These are phyloP conservation scores for Catagonus wagneri DNA, from an alignment of 2,113 vertebrate species.

Conservation along the genomic window DNA sequence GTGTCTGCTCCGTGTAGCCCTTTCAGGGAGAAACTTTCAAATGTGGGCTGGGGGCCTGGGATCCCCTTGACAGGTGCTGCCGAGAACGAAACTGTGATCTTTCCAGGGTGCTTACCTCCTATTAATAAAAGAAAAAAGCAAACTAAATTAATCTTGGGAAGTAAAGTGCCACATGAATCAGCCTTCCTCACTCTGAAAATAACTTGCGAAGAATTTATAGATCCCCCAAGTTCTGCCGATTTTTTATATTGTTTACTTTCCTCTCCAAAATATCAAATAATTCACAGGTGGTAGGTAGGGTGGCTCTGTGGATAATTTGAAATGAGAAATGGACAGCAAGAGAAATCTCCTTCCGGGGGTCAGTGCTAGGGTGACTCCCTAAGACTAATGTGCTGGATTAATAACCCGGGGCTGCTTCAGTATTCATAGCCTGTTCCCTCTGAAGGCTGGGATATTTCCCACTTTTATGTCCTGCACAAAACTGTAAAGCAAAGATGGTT, in stretches of 20 bases:
- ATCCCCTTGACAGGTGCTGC: conserved; percentile 72
- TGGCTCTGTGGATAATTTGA: conserved; percentile 73
- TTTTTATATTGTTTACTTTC: conserved; percentile 84
- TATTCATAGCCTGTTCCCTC: conserved; percentile 68
- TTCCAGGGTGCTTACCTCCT: conserved; percentile 75
- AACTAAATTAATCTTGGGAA: conserved; percentile 78
- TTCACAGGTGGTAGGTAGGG: conserved; percentile 77
- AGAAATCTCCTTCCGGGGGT: conserved; percentile 69
- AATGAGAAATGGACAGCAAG: conserved; percentile 74
- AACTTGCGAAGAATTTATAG: conserved; percentile 80
- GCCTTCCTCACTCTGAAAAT: conserved; percentile 78
- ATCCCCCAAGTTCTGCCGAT: conserved; percentile 82
- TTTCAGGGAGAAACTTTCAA: conserved; percentile 57
- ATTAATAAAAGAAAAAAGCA: conserved; percentile 75
- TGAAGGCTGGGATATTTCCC: conserved; percentile 71
- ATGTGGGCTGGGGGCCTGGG: conserved; percentile 50
- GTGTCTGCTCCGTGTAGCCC: not conserved
- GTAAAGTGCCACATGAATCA: conserved; percentile 78
- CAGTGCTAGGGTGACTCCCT: conserved; percentile 61
- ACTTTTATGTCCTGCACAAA: conserved; percentile 68
- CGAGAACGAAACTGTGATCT: conserved; percentile 64
- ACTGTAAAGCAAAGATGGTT: conserved; percentile 77
- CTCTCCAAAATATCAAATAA: conserved; percentile 74
- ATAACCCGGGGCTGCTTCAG: conserved; percentile 70
- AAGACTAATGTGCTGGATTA: conserved; percentile 67